These are phyloP conservation scores for Drosophila differens DNA, from an alignment of 2,888 invertebrate genomes.

Conservation along the genomic window DNA sequence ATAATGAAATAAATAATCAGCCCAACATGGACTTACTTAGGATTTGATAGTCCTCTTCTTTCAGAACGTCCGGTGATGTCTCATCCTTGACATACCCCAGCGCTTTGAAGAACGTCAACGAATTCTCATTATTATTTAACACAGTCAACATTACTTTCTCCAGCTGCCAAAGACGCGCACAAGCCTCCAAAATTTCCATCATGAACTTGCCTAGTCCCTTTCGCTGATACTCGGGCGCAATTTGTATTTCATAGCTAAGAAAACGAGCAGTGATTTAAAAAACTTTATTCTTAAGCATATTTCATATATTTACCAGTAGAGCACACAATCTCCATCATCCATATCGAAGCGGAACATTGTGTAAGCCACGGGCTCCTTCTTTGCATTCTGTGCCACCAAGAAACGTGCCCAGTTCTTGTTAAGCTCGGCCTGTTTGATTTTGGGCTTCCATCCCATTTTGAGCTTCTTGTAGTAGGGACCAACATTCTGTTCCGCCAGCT, in stretches of 20 bases:
- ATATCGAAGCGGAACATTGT: slow-evolving; percentile 91
- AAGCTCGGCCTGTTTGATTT: slow-evolving; percentile 88
- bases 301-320: slow-evolving; percentile 88
- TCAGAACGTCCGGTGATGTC: slow-evolving; percentile 88
- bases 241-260: slow-evolving; percentile 92
- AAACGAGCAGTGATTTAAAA: neutral
- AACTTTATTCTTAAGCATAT: neutral
- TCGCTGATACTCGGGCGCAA: slow-evolving; percentile 88
- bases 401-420: slow-evolving; percentile 89
- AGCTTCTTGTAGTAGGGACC: slow-evolving; percentile 82
- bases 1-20: slow-evolving; percentile 41
- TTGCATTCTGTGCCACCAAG: slow-evolving; percentile 86
- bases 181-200: slow-evolving; percentile 90
- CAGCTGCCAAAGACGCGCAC: slow-evolving; percentile 90
- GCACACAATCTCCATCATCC: slow-evolving; percentile 89
- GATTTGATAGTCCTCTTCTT: slow-evolving; percentile 88
- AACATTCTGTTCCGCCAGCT: slow-evolving; percentile 84
- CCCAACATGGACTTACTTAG: slow-evolving; percentile 86
- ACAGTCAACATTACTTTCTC: slow-evolving; percentile 92
- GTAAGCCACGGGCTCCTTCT: slow-evolving; percentile 88
- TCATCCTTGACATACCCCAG: slow-evolving; percentile 89
- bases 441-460: slow-evolving; percentile 88
- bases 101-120: slow-evolving; percentile 89
- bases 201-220: slow-evolving; percentile 93
- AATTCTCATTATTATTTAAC: slow-evolving; percentile 90